phyloP scores from a whole-genome alignment of 1,140 invertebrate species.

The Holcopasites calliopsidis region DNA sequence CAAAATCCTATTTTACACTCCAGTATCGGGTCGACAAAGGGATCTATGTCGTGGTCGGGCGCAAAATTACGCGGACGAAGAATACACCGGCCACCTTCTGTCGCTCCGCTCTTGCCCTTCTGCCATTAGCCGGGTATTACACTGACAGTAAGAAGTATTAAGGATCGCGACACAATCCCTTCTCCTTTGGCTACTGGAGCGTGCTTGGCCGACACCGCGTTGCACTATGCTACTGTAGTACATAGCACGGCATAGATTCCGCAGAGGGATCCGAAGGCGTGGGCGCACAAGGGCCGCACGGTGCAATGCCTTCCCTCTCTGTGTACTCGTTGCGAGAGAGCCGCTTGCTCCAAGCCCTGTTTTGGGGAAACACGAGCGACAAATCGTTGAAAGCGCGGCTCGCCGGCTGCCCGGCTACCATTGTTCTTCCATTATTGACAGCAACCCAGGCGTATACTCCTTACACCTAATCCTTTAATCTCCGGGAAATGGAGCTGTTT shows the following conservation, averaged over 20 bases:
- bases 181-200: constrained; percentile 63
- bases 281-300: background rate
- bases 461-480: constrained; percentile 77
- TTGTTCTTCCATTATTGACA: constrained; percentile 75
- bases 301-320: constrained; percentile 34
- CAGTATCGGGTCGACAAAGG: constrained; percentile 59
- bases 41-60: constrained; percentile 22
- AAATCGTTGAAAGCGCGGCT: constrained; percentile 50
- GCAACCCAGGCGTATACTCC: constrained; percentile 69
- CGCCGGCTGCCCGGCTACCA: constrained; percentile 34
- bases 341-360: no score
- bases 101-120: constrained; percentile 23
- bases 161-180: constrained; percentile 65
- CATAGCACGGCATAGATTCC: background rate
- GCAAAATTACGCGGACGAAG: constrained; percentile 60
- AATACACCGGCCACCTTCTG: constrained; percentile 27
- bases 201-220: constrained; percentile 23
- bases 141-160: constrained; percentile 71
- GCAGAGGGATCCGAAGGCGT: constrained; percentile 7
- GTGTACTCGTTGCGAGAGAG: no score
- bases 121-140: constrained; percentile 65
- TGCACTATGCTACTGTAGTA: no score
- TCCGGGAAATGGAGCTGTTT: constrained; percentile 74
- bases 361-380: constrained; percentile 65
- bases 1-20: constrained; percentile 67